Base-by-base conservation (phyloP, 2,113 vertebrate species). In the Python bivittatus region DNA sequence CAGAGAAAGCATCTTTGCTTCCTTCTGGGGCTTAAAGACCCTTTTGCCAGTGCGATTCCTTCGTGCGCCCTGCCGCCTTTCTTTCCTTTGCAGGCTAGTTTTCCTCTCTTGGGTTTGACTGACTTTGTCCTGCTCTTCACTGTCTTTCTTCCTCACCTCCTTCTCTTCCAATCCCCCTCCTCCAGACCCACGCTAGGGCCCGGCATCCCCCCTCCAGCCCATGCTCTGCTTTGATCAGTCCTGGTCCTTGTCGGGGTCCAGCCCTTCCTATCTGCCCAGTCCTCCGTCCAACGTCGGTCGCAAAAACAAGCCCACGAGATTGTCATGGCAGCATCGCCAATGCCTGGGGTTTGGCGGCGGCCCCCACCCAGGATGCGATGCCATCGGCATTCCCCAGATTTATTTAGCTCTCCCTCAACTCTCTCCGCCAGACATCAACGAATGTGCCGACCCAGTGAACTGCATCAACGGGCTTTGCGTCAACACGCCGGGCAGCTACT, bases 401-500 rank as follows among this genome's bases (percentile, higher is more conserved):
- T 0, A 0, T 1, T 84, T 13, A 72, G n/a, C 13, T 9, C 20
- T 11, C 22, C n/a, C 12, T 52, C 15, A n/a, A n/a, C n/a, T 53
- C 15, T 3, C n/a, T 10, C 27, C 89, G 91, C 1, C 96, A 99
- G 99, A 99, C 93, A 98, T 99, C 92, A 98, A 99, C 2, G 98
- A 99, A 92, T 99, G 99, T 90, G 98, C 98, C 0, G 98, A 99
- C 94, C 99, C 98, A 0, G 98, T 98, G 90, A 99, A 99, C 97
- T 99, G 99, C 96, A 98, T 99, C 98, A 99, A 99, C 0, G 99
- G 99, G 2, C 94, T 99, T 17, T 99, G 99, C 0, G 98, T 99
- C 94, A 99, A 99, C 97, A 99, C 98, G 29, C 98, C 98, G 0
- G 99, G 99, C 44, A 98, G 98, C 96, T 99, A 99, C 97, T 92